Base-by-base conservation (phyloP, 2,888 invertebrate species). In the Adelphocoris suturalis region DNA sequence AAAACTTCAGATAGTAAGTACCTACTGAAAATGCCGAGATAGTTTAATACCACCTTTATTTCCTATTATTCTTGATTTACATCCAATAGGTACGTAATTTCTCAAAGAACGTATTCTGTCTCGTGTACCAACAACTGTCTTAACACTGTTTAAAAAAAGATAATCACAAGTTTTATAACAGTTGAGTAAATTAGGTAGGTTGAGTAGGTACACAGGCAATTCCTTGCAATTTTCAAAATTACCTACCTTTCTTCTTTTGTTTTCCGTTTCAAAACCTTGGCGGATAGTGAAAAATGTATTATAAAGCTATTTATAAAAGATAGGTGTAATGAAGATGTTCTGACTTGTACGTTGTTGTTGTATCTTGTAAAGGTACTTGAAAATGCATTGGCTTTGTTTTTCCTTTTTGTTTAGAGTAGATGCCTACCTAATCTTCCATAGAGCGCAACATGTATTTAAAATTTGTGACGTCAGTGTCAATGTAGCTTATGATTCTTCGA, bases 401-500 rank as follows among this genome's bases (percentile, higher is more conserved):
- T 61, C n/a, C n/a, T n/a, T n/a, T n/a, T n/a, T n/a, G n/a, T 61
- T 14, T 52, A 16, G 52, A 52, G 2, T 52, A 61, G 16, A 37
- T 37, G 37, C 37, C 52, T 52, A 52, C 52, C 52, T 52, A 52
- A 52, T 52, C 52, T 52, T 52, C 52, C 52, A 52, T 52, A 52
- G 52, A 16, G 52, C 52, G 52, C 52, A 52, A 52, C 16, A 11
- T 52, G 52, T 14, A 61, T 61, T 37, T 19, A 61, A 61, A 61
- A 7, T 61, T 19, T 14, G n/a, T 61, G 61, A 19, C n/a, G 2
- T 61, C 19, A 3, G 61, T 61, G 61, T 61, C 61, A 16, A 16
- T 19, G 61, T n/a, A 61, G 61, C 61, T 61, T 61, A n/a, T 16
- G 52, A 52, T 52, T 52, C 52, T 52, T 52, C 52, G 52, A 52